Conservation (phyloP, 2,113 vertebrate genomes). For the Callionymus lyra region DNA sequence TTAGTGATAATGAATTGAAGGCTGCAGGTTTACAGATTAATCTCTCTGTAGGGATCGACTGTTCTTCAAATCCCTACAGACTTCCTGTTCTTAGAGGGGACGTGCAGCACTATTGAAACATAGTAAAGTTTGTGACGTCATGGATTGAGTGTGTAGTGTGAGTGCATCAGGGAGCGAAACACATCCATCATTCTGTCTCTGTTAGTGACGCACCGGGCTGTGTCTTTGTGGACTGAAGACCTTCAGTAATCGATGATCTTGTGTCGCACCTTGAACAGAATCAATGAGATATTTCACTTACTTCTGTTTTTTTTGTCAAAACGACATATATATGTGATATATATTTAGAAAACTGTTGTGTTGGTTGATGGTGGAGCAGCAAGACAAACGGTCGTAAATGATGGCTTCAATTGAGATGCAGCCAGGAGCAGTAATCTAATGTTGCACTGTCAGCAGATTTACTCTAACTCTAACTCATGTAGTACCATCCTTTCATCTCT, state of each 20-base stretch:
- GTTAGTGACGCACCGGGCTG: conserved; percentile 14
- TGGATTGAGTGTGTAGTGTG: conserved; percentile 9
- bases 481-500: neutral
- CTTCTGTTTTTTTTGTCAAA: too few species aligned
- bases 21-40: too few species aligned
- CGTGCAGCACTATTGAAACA: neutral
- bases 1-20: too few species aligned
- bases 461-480: conserved; percentile 5
- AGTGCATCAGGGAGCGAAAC: conserved; percentile 8
- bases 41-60: neutral
- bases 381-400: too few species aligned
- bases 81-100: neutral
- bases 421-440: conserved; percentile 3
- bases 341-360: too few species aligned
- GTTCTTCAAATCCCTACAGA: neutral
- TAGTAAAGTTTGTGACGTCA: conserved; percentile 2
- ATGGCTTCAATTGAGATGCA: too few species aligned
- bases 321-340: too few species aligned
- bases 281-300: too few species aligned
- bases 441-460: conserved; percentile 18
- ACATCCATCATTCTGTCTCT: conserved; percentile 15
- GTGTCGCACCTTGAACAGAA: too few species aligned
- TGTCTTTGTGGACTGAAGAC: too few species aligned
- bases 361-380: too few species aligned
- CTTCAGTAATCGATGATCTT: too few species aligned